phyloP scores from a whole-genome alignment of 2,888 invertebrate genomes.

The Enchytraeus crypticus region DNA sequence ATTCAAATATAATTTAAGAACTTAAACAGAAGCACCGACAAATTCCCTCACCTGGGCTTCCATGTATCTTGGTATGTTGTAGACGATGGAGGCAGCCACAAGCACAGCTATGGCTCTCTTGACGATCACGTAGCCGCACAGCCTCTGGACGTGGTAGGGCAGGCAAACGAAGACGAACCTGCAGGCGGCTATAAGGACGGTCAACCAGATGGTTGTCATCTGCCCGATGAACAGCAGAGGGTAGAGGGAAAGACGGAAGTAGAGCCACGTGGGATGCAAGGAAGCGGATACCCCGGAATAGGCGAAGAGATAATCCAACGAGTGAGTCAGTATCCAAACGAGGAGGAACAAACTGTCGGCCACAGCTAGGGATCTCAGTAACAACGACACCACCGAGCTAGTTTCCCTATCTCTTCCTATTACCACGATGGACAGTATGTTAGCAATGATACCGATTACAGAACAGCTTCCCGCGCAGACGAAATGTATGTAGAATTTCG shows the following conservation, averaged over 20 bases:
- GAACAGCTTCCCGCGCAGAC: not conserved
- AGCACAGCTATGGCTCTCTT: constrained; percentile 7
- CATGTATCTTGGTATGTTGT: constrained; percentile 23
- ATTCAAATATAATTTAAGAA: no score
- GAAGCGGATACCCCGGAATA: not conserved
- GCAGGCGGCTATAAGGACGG: constrained; percentile 18
- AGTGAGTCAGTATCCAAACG: not conserved
- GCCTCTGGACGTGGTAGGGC: constrained; percentile 11
- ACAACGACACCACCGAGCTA: constrained; percentile 2
- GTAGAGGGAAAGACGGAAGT: constrained; percentile 10
- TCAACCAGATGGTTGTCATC: constrained; percentile 19
- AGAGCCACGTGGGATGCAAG: not conserved
- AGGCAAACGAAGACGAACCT: constrained; percentile 15
- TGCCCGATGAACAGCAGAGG: constrained; percentile 14
- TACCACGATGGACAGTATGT: constrained; percentile 9
- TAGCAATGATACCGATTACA: constrained; percentile 2
- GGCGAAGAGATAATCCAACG: constrained; percentile 1
- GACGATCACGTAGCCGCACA: constrained; percentile 6
- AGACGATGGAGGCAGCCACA: constrained; percentile 17
- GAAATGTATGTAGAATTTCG: not conserved
- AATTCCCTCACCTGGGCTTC: constrained; percentile 16
- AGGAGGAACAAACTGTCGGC: constrained; percentile 12
- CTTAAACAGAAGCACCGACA: no score
- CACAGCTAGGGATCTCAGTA: constrained; percentile 8
- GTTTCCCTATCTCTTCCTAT: constrained; percentile 7